Evolutionary conservation across 2,797 vertebrate genomes (phyloP), one percentile per base, ranked within the genome.

Genomic region (Threskiornis aethiopicus): DNA sequence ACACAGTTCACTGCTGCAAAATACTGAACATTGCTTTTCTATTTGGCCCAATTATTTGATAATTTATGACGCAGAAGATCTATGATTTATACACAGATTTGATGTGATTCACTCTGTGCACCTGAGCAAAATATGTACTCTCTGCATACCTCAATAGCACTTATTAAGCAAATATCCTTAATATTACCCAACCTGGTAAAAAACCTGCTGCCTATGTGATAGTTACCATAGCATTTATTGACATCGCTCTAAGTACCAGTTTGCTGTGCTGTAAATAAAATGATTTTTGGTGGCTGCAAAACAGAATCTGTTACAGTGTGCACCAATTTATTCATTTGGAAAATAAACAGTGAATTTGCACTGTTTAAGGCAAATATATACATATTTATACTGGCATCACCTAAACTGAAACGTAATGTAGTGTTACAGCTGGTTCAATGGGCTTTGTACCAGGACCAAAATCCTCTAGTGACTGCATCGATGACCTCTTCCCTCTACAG

Each of bases 281-380:
- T 25, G 0, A 25, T 70, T 82, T 78, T 71, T 1, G 0, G 28
- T 62, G 16, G 4, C 52, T 84, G 25, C 16, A 67, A 72, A 79
- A 65, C 20, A n/a, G 9, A 64, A 64, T 28, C 28, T 66, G 15
- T 59, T 84, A 20, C 25, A 57, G 8, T 69, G 16, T n/a, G 15
- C 6, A n/a, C 11, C 0, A 0, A 10, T 78, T 42, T 39, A 81
- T 62, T 70, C 3, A 49, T 37, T 58, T 78, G 39, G 18, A 51
- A 71, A 66, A 49, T 17, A 55, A 25, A 10, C 4, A 39, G 22
- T 20, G 35, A 5, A 14, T 69, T 61, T 52, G 4, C 10, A 33
- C 46, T 72, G 37, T 39, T 77, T n/a, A 72, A 41, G 57, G 10
- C 17, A 76, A 46, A 71, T 46, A 61, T 46, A 16, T 31, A 10